A percentile compares a stretch with the other conserved stretches of the same genome.
Conservation (phyloP, 2,113 vertebrate genomes). For the Leuciscus idus region DNA sequence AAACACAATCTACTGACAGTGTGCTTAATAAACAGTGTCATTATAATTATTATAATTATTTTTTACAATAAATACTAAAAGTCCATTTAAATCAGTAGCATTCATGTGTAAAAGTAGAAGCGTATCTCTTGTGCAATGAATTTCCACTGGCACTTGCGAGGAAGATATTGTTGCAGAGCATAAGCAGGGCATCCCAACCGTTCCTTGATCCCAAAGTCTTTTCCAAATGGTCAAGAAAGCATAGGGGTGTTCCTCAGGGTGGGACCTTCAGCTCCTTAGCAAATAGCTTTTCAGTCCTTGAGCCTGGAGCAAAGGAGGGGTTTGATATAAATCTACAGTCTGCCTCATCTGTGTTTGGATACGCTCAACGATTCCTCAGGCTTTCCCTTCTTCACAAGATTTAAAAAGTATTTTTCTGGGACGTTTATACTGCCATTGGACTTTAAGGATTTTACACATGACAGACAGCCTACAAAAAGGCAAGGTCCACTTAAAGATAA, state of each 20-base stretch:
- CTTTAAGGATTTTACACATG: conserved; percentile 25
- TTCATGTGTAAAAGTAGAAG: background rate
- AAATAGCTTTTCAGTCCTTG: conserved; percentile 21
- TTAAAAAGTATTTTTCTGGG: background rate
- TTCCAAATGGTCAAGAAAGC: conserved; percentile 48
- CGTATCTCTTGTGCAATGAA: background rate
- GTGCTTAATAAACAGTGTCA: background rate
- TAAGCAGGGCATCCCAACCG: background rate
- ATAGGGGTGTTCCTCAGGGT: conserved; percentile 36
- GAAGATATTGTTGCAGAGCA: background rate
- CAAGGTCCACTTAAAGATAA: conserved; percentile 22
- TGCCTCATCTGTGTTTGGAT: background rate
- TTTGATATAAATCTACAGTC: conserved; percentile 46
- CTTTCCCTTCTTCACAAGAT: conserved; percentile 36
- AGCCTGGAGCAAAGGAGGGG: conserved; percentile 27
- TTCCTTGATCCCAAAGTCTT: background rate
- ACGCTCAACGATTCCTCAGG: background rate
- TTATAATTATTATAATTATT: too few relatives aligned
- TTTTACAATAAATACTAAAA: background rate
- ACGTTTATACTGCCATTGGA: conserved; percentile 24
- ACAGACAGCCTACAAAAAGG: conserved; percentile 35
- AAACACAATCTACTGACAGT: background rate
- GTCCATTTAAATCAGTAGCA: background rate
- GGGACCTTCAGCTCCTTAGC: conserved; percentile 32
- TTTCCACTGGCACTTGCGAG: background rate